A percentile compares a stretch with the other conserved stretches of the same genome.
Evolutionary conservation across 2,888 invertebrate species (phyloP).

Genomic region (Embidobia sp.): DNA sequence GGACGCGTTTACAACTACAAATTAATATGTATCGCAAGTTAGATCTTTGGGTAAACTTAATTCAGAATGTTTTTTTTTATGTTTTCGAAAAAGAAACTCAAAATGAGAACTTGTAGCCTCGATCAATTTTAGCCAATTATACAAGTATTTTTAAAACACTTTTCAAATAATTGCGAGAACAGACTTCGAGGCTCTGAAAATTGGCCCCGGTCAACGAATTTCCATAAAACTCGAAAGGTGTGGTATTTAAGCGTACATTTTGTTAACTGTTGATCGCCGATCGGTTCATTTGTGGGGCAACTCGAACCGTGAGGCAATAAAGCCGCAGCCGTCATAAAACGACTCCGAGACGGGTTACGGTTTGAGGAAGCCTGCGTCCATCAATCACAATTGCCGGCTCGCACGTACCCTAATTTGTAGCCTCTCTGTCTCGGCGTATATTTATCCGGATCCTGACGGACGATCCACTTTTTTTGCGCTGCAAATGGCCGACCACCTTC

Average conservation of each 20-base stretch:
- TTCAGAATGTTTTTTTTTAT: too few species aligned
- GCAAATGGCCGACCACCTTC: slow-evolving; percentile 24
- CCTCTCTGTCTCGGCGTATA: slow-evolving; percentile 43
- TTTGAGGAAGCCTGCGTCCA: slow-evolving; percentile 53
- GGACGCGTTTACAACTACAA: too few species aligned
- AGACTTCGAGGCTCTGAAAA: slow-evolving; percentile 7
- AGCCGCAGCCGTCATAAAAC: slow-evolving; percentile 54
- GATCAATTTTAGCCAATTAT: too few species aligned
- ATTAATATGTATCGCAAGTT: too few species aligned
- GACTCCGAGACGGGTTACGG: slow-evolving; percentile 19
- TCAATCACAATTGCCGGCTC: slow-evolving; percentile 63
- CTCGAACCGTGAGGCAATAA: slow-evolving; percentile 42
- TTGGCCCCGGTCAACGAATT: slow-evolving; percentile 3
- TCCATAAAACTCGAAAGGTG: slow-evolving; percentile 41
- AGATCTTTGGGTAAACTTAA: too few species aligned
- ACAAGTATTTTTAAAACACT: too few species aligned
- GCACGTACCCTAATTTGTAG: slow-evolving; percentile 59
- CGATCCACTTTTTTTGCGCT: slow-evolving; percentile 31
- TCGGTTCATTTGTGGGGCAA: slow-evolving; percentile 35
- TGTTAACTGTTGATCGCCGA: slow-evolving; percentile 29
- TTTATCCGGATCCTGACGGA: slow-evolving; percentile 51
- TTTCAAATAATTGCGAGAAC: slow-evolving; percentile 4
- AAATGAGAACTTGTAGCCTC: too few species aligned
- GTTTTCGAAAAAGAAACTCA: too few species aligned
- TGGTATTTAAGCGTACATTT: slow-evolving; percentile 22